Evolutionary conservation across 2,113 vertebrate genomes (phyloP).

Genomic region (Carettochelys insculpta): DNA sequence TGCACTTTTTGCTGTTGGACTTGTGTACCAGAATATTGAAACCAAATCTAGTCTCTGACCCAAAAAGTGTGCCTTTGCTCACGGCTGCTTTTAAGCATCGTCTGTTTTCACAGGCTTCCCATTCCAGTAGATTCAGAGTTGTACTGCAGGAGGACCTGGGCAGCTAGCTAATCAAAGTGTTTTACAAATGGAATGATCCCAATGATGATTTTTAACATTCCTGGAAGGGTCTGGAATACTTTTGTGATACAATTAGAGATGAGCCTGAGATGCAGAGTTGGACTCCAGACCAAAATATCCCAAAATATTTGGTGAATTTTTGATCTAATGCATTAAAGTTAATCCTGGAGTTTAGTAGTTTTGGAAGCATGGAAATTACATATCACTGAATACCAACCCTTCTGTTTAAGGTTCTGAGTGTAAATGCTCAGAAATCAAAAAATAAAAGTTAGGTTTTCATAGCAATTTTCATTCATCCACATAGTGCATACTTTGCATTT

Average conservation of each 20-base stretch:
- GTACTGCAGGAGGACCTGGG: not conserved
- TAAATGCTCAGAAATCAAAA: not conserved
- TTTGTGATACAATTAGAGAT: not conserved
- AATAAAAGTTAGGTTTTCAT: not conserved
- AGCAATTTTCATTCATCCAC: accelerated
- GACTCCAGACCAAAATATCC: not conserved
- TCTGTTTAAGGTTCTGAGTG: not conserved
- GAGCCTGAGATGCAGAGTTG: not conserved
- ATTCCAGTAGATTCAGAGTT: not conserved
- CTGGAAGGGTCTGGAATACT: not conserved
- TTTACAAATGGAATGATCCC: not conserved
- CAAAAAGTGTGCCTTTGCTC: not conserved
- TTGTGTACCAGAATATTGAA: not conserved
- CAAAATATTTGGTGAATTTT: not conserved
- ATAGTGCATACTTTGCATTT: not conserved
- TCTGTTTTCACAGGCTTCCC: not conserved
- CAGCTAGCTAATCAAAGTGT: not conserved
- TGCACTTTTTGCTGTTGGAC: not conserved
- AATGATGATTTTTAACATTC: not conserved
- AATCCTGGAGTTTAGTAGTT: not conserved
- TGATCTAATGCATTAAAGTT: not conserved
- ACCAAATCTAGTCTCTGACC: not conserved
- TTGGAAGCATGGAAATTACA: not conserved
- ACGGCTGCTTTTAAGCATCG: not conserved
- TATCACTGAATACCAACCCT: not conserved